A percentile compares a stretch with the other conserved stretches of the same genome.
phyloP scores from a whole-genome alignment of 1,140 invertebrate species.

The Cotesia vestalis region DNA sequence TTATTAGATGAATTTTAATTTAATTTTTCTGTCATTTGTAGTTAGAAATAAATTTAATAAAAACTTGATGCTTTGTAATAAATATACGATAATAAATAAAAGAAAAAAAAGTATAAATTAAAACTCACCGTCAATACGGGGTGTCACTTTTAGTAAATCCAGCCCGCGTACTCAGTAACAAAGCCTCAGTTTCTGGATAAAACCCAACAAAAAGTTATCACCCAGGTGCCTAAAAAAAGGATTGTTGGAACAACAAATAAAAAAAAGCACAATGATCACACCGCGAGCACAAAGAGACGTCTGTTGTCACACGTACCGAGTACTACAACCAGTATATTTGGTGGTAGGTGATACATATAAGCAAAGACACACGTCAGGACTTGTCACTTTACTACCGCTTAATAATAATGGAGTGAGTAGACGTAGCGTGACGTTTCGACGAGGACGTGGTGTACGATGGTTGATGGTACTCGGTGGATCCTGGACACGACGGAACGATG shows the following conservation, averaged over 20 bases:
- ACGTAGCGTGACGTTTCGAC: too few species aligned
- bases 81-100: too few species aligned
- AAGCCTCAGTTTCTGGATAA: slow-evolving; percentile 16
- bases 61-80: too few species aligned
- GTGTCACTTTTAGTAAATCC: slow-evolving; percentile 44
- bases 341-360: too few species aligned
- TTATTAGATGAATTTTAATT: too few species aligned
- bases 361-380: too few species aligned
- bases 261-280: slow-evolving; percentile 1
- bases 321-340: too few species aligned
- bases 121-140: slow-evolving; percentile 54
- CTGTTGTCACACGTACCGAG: not conserved
- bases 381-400: too few species aligned
- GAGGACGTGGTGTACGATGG: too few species aligned
- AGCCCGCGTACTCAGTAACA: slow-evolving; percentile 43
- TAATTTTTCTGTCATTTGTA: too few species aligned
- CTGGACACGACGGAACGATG: slow-evolving; percentile 28
- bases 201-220: slow-evolving; percentile 7
- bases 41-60: too few species aligned
- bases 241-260: not conserved
- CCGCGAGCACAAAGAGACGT: not conserved
- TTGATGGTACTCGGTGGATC: not conserved
- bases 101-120: not conserved
- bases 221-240: not conserved
- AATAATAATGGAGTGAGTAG: too few species aligned